Conservation (phyloP, 1,140 invertebrate genomes). For the Trichoplusia ni region DNA sequence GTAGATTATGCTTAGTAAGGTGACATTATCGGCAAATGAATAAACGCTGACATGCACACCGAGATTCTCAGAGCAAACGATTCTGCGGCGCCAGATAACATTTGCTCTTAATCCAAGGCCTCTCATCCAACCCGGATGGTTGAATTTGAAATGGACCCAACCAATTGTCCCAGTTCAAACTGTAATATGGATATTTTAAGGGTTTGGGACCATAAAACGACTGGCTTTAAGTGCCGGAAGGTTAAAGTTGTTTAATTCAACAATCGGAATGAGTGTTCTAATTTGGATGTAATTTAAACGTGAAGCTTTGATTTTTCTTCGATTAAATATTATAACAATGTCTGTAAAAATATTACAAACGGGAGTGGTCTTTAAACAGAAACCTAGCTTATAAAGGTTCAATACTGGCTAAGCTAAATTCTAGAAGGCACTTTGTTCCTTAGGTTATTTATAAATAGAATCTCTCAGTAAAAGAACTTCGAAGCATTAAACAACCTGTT, state of each 20-base stretch:
- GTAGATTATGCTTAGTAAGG: constrained; percentile 28
- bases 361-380: no score
- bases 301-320: no score
- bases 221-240: neutral
- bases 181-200: constrained; percentile 26
- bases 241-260: constrained; percentile 10
- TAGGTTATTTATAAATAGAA: no score
- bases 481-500: no score
- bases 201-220: neutral
- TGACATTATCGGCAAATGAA: constrained; percentile 37
- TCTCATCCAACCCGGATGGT: constrained; percentile 29
- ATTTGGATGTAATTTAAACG: neutral
- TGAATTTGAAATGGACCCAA: constrained; percentile 43
- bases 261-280: neutral
- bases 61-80: constrained; percentile 26
- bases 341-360: no score
- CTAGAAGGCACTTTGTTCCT: no score
- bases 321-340: no score
- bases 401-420: no score
- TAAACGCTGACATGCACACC: constrained; percentile 38
- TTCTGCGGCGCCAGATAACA: constrained; percentile 32
- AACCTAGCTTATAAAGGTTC: no score
- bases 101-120: constrained; percentile 34
- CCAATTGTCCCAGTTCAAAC: constrained; percentile 8
- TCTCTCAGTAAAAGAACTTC: no score